Evolutionary conservation across 2,888 invertebrate genomes (phyloP), one percentile per base, ranked within the genome.

Genomic region (Frankliniella fusca): DNA sequence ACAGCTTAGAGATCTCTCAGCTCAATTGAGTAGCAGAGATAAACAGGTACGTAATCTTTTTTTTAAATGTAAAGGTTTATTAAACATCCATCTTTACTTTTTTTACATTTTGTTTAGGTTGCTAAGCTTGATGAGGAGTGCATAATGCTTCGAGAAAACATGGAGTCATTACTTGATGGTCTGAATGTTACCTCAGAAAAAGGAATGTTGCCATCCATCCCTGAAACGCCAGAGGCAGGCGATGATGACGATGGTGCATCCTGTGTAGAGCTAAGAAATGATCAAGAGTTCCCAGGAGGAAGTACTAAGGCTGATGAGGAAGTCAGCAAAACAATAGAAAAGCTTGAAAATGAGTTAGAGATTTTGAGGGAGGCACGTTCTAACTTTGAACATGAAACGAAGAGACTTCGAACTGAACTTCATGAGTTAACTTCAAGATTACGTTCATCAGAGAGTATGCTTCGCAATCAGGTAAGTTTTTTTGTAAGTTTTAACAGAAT

Each of bases 61-160:
- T 54, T 54, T 49, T 18, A 11, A 49, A 11, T 9, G 18, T 49
- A 80, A 80, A 54, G 15, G 10, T 23, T 23, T 76, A 9, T 76
- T 10, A 11, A 27, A 76, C 8, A 61, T 5, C 18, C 12, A 9
- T 23, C 10, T 23, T 54, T 12, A 54, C 54, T 12, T 15, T 5
- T 1, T 23, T 23, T 70, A 11, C 9, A n/a, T 70, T 23, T 70
- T 70, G 70, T 76, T 27, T 27, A 27, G 70, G 27, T 76, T 11
- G 70, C 70, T 12, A 84, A 86, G 0, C 83, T 88, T 83, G 87
- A 86, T 82, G 83, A 85, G 12, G 87, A 87, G 54, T 88, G 86
- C 83, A 87, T 88, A 49, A 87, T 88, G 7, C 86, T 88, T 84
- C 88, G 88, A 48, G 84, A 86, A n/a, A 87, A 88, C 70, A 86